Percentiles rank a stretch among this genome's conserved stretches.
Conservation (phyloP, 1,140 invertebrate species). For the Megalonaias nervosa region DNA sequence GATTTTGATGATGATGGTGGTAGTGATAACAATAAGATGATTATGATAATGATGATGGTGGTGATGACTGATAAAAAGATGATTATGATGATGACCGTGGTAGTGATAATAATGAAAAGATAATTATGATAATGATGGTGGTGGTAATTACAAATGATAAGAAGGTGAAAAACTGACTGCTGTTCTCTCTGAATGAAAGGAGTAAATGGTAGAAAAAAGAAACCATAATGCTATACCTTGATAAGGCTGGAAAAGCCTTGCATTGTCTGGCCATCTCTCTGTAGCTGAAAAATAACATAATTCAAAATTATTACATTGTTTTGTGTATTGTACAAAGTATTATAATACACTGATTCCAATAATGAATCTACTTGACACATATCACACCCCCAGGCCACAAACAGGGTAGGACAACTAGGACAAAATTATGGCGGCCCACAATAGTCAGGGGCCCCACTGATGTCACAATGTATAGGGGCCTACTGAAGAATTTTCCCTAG, state of each 20-base stretch:
- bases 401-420: too few relatives aligned
- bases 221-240: slow-evolving; percentile 72
- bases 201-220: neutral
- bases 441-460: too few relatives aligned
- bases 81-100: neutral
- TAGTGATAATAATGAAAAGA: neutral
- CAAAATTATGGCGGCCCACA: too few relatives aligned
- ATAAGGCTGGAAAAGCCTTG: slow-evolving; percentile 87
- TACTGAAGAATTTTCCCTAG: too few relatives aligned
- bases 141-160: neutral
- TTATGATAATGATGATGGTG: too few relatives aligned
- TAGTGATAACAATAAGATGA: neutral
- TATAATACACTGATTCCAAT: too few relatives aligned
- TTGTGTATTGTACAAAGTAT: too few relatives aligned
- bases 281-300: slow-evolving; percentile 71
- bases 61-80: neutral
- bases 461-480: too few relatives aligned
- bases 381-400: too few relatives aligned
- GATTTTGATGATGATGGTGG: neutral
- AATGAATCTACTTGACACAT: too few relatives aligned
- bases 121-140: neutral
- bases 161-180: too few relatives aligned
- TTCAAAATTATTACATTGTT: neutral
- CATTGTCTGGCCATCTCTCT: slow-evolving; percentile 90
- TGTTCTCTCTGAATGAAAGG: neutral